Base-by-base conservation (phyloP, 2,888 invertebrate genomes). In the Syrphus vitripennis region DNA sequence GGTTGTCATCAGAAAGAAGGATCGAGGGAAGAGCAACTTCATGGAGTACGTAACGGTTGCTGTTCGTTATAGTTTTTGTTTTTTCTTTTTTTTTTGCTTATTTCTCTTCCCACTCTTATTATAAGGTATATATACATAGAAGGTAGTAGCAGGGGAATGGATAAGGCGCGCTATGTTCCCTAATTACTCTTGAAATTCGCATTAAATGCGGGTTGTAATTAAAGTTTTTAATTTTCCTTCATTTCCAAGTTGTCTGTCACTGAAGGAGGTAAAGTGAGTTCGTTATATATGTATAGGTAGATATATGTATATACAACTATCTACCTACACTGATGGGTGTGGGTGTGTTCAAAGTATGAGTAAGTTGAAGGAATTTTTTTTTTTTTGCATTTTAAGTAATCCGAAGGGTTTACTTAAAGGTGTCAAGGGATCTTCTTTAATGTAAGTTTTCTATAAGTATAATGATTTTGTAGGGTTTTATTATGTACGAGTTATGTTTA, bases 121-220 rank as follows among this genome's bases (percentile, higher is more conserved):
- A 9, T 4, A 12, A 21, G 10, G 21, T 10, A 9, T 21, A 10
- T 12, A 48, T 10, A 19, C 19, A 21, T 1, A 10, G 21, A 7
- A n/a, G 26, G 26, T 2, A 10, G 45, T 10, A 29, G n/a, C n/a
- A 34, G 34, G 34, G 57, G 57, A 81, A 65, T 78, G 70, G 65
- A 86, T 70, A 70, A 78, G 82, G 57, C 63, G 42, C 65, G 86
- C 86, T 80, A 71, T 87, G 77, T 88, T 87, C 77, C 86, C 86
- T 88, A 88, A 88, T 88, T 88, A 88, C 88, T 83, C 84, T 83
- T 86, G 82, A 87, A 88, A 87, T 87, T 87, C 87, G 87, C 88
- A 86, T 81, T 86, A 87, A 87, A 87, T 88, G 87, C 83, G 87
- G 86, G 87, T 80, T 82, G 75, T 83, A 87, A 87, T 87, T 88